A percentile compares a stretch with the other conserved stretches of the same genome.
phyloP scores from a whole-genome alignment of 2,797 vertebrate genomes.

The Xiphophorus birchmanni region DNA sequence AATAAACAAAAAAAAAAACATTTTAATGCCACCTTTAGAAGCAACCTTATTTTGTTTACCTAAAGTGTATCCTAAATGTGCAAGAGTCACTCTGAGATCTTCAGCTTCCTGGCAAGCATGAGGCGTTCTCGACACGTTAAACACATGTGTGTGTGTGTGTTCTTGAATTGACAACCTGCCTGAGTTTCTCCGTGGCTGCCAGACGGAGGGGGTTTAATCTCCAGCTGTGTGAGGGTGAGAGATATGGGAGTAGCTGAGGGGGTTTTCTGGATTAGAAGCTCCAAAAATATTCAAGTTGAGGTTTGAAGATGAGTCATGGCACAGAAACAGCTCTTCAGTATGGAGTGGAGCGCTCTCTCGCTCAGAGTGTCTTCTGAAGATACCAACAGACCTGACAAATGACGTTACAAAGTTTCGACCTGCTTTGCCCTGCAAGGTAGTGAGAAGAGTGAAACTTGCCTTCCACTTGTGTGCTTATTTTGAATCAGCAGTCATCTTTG shows the following conservation, averaged over 20 bases:
- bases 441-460: neutral
- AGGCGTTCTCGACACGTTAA: constrained; percentile 26
- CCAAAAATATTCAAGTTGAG: constrained; percentile 71
- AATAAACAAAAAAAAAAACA: neutral
- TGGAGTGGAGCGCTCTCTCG: constrained; percentile 15
- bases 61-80: neutral
- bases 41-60: neutral
- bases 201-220: constrained; percentile 46
- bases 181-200: constrained; percentile 42
- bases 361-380: constrained; percentile 3
- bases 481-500: constrained; percentile 4
- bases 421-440: constrained; percentile 4
- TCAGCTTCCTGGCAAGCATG: constrained; percentile 25
- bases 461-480: neutral
- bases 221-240: constrained; percentile 35
- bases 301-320: constrained; percentile 68
- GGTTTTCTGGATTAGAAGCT: constrained; percentile 72
- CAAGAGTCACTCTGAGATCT: constrained; percentile 4
- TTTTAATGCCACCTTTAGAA: neutral
- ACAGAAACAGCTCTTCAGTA: constrained; percentile 51
- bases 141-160: constrained; percentile 23
- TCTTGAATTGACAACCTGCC: constrained; percentile 51
- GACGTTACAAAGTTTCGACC: constrained; percentile 3
- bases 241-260: constrained; percentile 66
- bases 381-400: neutral